Percentiles rank a stretch among this genome's conserved stretches.
Evolutionary conservation across 2,113 vertebrate species (phyloP).

Genomic region (Callopanchax toddi): DNA sequence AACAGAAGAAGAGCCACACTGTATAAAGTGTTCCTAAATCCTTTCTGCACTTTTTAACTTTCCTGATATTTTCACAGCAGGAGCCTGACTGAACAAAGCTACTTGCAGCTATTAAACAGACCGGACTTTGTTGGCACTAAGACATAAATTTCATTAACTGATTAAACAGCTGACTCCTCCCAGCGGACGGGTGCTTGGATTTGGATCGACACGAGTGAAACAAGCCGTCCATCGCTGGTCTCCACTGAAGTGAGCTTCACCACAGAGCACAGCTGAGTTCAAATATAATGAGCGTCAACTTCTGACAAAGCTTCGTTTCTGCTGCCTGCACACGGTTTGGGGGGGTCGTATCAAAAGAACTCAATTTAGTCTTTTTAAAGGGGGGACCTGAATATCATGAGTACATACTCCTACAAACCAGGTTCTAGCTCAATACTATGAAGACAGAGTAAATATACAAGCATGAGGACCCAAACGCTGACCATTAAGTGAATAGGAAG

Average conservation of each 20-base stretch:
- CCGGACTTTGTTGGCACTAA: too few relatives aligned
- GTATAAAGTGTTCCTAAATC: too few relatives aligned
- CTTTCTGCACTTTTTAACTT: too few relatives aligned
- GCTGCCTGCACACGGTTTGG: conserved; percentile 48
- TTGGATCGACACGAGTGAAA: conserved; percentile 45
- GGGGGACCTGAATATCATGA: conserved; percentile 42
- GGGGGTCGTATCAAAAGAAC: conserved; percentile 25
- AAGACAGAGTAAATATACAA: too few relatives aligned
- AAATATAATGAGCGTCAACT: conserved; percentile 69
- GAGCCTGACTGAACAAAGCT: too few relatives aligned
- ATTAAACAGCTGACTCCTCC: conserved; percentile 8
- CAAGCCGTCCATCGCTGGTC: conserved; percentile 37
- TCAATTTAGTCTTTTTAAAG: conserved; percentile 67
- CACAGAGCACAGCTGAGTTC: conserved; percentile 41
- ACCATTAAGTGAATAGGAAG: too few relatives aligned
- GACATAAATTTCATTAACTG: conserved; percentile 23
- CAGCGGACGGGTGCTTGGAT: conserved; percentile 23
- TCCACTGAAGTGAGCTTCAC: conserved; percentile 12
- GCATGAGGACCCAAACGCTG: too few relatives aligned
- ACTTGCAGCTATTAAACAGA: too few relatives aligned
- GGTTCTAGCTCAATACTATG: too few relatives aligned
- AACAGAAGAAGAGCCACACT: too few relatives aligned
- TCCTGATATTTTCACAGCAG: too few relatives aligned
- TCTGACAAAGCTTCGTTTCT: conserved; percentile 68
- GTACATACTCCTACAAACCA: conserved; percentile 51